These are phyloP conservation scores for Vireo griseus DNA, from an alignment of 2,797 vertebrate genomes.

Conservation along the genomic window DNA sequence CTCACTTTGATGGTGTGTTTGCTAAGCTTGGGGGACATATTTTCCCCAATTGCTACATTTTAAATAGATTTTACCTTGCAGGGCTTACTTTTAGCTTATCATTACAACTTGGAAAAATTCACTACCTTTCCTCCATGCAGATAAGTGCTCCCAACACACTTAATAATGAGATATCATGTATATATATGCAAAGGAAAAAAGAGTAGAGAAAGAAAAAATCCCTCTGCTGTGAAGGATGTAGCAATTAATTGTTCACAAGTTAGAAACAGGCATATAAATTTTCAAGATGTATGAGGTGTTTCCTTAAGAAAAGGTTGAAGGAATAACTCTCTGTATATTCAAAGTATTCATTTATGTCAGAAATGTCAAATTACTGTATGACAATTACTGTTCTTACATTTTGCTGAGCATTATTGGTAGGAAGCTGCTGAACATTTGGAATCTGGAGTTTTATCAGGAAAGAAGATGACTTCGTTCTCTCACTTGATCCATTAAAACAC, in stretches of 20 bases:
- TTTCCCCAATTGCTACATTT: slow-evolving; percentile 63
- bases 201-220: background rate
- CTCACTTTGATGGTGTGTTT: slow-evolving; percentile 64
- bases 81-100: slow-evolving; percentile 59
- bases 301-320: background rate
- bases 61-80: slow-evolving; percentile 61
- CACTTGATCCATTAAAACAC: background rate
- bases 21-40: slow-evolving; percentile 56
- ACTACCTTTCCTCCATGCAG: background rate
- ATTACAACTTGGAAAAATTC: slow-evolving; percentile 53
- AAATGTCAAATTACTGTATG: background rate
- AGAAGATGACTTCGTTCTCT: background rate
- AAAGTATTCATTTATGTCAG: background rate
- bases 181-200: background rate
- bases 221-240: background rate
- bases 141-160: slow-evolving; percentile 36
- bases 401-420: background rate
- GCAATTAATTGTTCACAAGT: slow-evolving; percentile 48
- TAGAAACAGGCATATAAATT: slow-evolving; percentile 26
- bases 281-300: background rate
- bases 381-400: background rate
- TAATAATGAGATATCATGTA: slow-evolving; percentile 54
- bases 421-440: background rate
- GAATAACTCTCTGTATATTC: background rate
- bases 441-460: background rate